Base-by-base conservation (phyloP, 2,797 vertebrate genomes). In the Spinus pinus region DNA sequence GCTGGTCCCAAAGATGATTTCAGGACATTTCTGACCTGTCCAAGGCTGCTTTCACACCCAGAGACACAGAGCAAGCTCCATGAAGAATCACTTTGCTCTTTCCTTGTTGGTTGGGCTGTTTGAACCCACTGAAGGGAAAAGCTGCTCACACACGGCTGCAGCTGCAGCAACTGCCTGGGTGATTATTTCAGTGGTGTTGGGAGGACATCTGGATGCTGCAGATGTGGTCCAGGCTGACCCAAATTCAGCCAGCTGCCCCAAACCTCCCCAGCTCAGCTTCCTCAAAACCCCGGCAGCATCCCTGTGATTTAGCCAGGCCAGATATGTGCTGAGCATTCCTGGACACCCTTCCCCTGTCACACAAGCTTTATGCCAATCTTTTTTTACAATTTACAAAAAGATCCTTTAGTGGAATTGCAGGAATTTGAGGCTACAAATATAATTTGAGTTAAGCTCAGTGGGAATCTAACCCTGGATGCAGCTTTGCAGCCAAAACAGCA, bases 261-360 rank as follows among this genome's bases (percentile, higher is more conserved):
- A 51, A 31, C 42, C 57, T 7, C 28, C 77, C 61, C 70, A 65
- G 69, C 50, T 72, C 77, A 5, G 35, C 62, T 33, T 69, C 70
- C 79, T 73, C 7, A 5, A 65, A 39, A 14, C 18, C 1, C 53
- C 42, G 65, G 71, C 72, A 73, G 53, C 46, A 56, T 15, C 57
- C n/a, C n/a, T 6, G 0, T 0, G 0, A 7, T 27, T 64, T 9
- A 28, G 17, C 16, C 61, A 33, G 30, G 42, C 39, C 66, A 61
- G 23, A 20, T 27, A 22, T 18, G 24, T 16, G 30, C 61, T 87
- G 50, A 57, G 23, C 42, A 12, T 31, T 56, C 54, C 70, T 62
- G 61, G 66, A 24, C 7, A 30, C 22, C 13, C 66, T 46, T 13
- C 21, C 5, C 23, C 6, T 19, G 5, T 49, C 14, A 3, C 33